A percentile compares a stretch with the other conserved stretches of the same genome.
Conservation (phyloP, 1,140 invertebrate genomes). For the Dreissena rostriformis region DNA sequence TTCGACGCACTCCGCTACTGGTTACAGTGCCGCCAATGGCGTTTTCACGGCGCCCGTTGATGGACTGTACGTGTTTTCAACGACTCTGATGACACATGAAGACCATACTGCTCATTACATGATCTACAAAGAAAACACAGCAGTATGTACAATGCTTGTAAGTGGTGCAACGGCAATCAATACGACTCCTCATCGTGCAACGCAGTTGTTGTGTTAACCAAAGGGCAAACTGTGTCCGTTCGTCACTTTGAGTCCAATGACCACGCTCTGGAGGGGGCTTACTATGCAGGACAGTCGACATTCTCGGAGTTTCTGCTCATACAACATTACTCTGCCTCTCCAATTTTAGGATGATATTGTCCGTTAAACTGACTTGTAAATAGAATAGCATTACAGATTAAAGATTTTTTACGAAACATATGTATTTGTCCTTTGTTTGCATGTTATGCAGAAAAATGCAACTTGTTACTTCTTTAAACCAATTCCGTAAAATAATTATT, state of each 20-base stretch:
- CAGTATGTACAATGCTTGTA: neutral
- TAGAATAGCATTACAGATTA: too few species aligned
- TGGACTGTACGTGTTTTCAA: conserved; percentile 5
- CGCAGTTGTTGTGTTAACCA: neutral
- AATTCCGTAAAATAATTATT: too few species aligned
- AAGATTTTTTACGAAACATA: too few species aligned
- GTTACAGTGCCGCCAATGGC: neutral
- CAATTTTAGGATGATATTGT: neutral
- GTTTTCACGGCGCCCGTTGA: neutral
- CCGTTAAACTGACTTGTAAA: too few species aligned
- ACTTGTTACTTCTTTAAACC: too few species aligned
- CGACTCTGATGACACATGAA: neutral
- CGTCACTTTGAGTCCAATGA: neutral
- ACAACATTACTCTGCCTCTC: neutral
- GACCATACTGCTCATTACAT: neutral
- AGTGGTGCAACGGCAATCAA: neutral
- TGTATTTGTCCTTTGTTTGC: too few species aligned
- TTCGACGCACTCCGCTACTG: neutral
- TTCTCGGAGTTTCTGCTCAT: neutral
- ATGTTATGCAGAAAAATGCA: too few species aligned
- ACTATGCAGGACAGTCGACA: neutral
- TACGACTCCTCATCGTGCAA: neutral
- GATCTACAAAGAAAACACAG: neutral
- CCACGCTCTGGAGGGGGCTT: neutral
- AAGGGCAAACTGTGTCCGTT: neutral